Base-by-base conservation (phyloP, 2,888 invertebrate species). In the Orchestes rusci region DNA sequence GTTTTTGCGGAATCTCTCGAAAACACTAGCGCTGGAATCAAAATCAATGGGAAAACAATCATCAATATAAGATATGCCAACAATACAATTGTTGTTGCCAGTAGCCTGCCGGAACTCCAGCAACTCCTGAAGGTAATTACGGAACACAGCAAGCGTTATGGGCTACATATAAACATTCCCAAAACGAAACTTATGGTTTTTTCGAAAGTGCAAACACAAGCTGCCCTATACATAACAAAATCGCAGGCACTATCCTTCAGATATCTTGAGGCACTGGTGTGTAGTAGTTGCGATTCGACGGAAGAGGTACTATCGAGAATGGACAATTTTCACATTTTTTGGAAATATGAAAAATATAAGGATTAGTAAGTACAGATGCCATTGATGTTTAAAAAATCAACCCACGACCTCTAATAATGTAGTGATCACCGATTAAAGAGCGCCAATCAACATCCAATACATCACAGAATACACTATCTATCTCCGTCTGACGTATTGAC, bases 1-100 rank as follows among this genome's bases (percentile, higher is more conserved):
- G 16, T 34, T 34, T 34, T 31, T 31, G 12, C 16, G 17, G 17
- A 34, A 34, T 16, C 34, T 16, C 17, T 34, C 7, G 17, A 34
- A 16, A 34, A 17, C 17, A 34, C 23, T 23, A 23, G 23, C 23
- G 23, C 23, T 10, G 10, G 23, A 23, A 34, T 16, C 7, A 38
- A 16, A n/a, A n/a, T n/a, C n/a, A n/a, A n/a, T n/a, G n/a, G n/a
- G n/a, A n/a, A n/a, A n/a, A n/a, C n/a, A n/a, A n/a, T n/a, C n/a
- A n/a, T n/a, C 28, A 28, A 29, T 19, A 31, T 38, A 15, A 38
- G 38, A 12, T 28, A 16, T 28, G 29, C 28, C 4, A 29, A 38
- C 12, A 12, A 31, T 31, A 12, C 31, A 31, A 12, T 31, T 12
- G 31, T 31, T 31, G 12, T 12, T 12, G 31, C 31, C 31, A 31